Base-by-base conservation (phyloP, 1,140 invertebrate species). In the Microplitis demolitor region DNA sequence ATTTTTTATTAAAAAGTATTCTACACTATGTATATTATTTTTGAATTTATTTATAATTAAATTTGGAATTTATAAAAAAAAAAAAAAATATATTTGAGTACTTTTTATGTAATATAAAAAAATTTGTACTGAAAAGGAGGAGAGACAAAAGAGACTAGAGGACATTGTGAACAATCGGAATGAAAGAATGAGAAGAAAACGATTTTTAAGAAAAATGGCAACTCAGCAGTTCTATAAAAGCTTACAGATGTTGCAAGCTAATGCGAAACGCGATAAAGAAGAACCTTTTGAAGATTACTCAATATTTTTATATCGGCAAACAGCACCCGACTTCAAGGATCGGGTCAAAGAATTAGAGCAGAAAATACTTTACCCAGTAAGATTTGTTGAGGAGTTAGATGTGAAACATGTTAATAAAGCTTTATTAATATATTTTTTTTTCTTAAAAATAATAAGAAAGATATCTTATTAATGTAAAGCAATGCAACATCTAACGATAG, bases 171-270 rank as follows among this genome's bases (percentile, higher is more conserved):
- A 87, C 69, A 92, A 93, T 88, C 89, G 91, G 54, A 84, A 83
- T 54, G 92, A 93, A 67, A 88, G 91, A 69, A 89, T 90, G 84
- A 89, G 88, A 81, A 90, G 89, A 74, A 88, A 91, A 6, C 89
- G 91, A 71, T 90, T 92, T 81, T 89, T 92, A 77, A 88, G 91
- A 71, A 90, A 91, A 81, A 89, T 92, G 78, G 90, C 91, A 73
- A 93, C 90, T 3, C 91, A 93, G 78, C 91, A 93, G 71, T 93
- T 94, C 84, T 88, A 92, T 79, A 93, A 93, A 85, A 93, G 92
- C 83, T 90, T 94, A 89, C 91, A 92, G 81, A 92, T 94, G 90
- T 85, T 94, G 73, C 90, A 93, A 83, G 89, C 90, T 13, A 93
- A 93, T 79, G 90, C 89, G 54, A 89, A 87, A 75, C 83, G 85